These are phyloP conservation scores for Calcarius ornatus DNA, from an alignment of 2,113 vertebrate genomes.

Conservation along the genomic window DNA sequence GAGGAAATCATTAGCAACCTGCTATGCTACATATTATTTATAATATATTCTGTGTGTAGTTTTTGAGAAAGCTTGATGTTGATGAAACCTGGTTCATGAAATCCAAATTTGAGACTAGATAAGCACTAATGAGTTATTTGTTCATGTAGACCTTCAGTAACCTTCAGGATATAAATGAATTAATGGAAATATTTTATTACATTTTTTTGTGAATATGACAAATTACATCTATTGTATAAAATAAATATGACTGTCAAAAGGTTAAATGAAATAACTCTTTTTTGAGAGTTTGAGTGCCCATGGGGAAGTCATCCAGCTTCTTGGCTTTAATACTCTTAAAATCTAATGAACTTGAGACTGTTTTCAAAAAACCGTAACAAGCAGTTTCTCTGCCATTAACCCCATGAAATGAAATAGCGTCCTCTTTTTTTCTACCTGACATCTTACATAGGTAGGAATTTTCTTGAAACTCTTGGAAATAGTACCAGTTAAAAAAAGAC, in stretches of 20 bases:
- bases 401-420: not conserved
- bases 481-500: not conserved
- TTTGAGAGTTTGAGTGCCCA: not conserved
- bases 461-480: not conserved
- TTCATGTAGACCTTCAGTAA: not conserved
- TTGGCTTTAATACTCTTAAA: not conserved
- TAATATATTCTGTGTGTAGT: not conserved
- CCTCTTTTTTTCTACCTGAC: not conserved
- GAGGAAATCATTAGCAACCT: not conserved
- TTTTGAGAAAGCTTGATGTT: not conserved
- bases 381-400: not conserved
- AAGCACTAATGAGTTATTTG: not conserved
- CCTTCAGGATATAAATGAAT: not conserved
- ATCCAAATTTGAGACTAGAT: not conserved
- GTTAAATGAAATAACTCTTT: not conserved
- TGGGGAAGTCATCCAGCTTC: not conserved
- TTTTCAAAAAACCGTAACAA: not conserved
- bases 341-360: not conserved
- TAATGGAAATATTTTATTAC: not conserved
- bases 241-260: not conserved
- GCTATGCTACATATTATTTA: not conserved
- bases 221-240: not conserved
- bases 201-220: not conserved
- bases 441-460: not conserved
- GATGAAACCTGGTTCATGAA: not conserved